Base-by-base conservation (phyloP, 1,140 invertebrate species). In the Varroa destructor region DNA sequence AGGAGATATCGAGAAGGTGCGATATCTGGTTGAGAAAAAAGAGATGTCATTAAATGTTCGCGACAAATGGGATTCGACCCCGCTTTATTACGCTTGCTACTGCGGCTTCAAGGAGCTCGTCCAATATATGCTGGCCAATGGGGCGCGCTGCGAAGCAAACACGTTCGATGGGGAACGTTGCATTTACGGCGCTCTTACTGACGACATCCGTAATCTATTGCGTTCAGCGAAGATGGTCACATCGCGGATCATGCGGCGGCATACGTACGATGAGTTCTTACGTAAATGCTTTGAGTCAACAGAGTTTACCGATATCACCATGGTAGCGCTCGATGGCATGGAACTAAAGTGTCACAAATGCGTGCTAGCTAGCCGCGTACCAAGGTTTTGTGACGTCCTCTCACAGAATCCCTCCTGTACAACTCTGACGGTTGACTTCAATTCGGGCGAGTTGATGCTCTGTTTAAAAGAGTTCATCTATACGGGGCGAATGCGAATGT, bases 161-260 rank as follows among this genome's bases (percentile, higher is more conserved):
- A 84, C 84, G 36, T 85, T 84, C 79, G 84, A 84, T 78, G 84
- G 84, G 1, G 84, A 85, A 76, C 75, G 84, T 46, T 84, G 83
- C 77, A 73, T 85, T 8, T 85, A 85, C 76, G 84, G 84, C 36
- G 83, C 84, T 42, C 76, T 85, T 43, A 84, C 79, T 43, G 79
- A 81, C 74, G 77, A 82, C 42, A 85, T 85, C 42, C 74, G 81
- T 56, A 80, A 79, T 71, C 71, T 83, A 4, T 76, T 84, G 6
- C 76, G 78, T 36, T 79, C 79, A 46, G 83, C 80, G 72, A 82
- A 82, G 73, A 79, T 83, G 36, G 77, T 85, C 36, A 82, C 81
- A 36, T 76, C 79, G 10, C 77, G 80, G 64, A 80, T 78, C 3
- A 80, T 83, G 56, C 75, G 81, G 54, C 75, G 83, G 72, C 81